Base-by-base conservation (phyloP, 2,797 vertebrate genomes). In the Loris lydekkerianus region DNA sequence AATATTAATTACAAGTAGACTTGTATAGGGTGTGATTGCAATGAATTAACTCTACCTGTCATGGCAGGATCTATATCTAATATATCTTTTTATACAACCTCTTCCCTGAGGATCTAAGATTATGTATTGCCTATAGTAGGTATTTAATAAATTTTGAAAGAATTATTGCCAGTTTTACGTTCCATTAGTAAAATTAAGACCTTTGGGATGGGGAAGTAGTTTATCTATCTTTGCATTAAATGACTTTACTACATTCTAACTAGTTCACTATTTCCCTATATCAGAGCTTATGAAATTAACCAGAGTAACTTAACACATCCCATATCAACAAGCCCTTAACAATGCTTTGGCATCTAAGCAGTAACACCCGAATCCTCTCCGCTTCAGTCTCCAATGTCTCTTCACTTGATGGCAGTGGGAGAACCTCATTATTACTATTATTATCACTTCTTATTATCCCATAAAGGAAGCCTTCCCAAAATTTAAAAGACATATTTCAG, bases 181-280 rank as follows among this genome's bases (percentile, higher is more conserved):
- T 87, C 53, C 56, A 75, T 89, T 91, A 91, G 85, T 94, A 94
- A 91, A 91, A 70, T 73, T 86, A 92, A 89, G 92, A 89, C 89
- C 80, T 86, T 63, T 95, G 61, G 61, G 93, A 91, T 69, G 21
- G 60, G 46, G n/a, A 21, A 69, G 11, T 70, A 86, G 69, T 95
- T 94, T 81, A n/a, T 84, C 29, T 84, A 82, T 96, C 56, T 86
- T 93, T 85, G 63, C 25, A 25, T 91, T 96, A 85, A 93, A 31
- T 94, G 78, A 65, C 65, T 95, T 93, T 46, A 60, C 18, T 34
- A 34, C 34, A 82, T n/a, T 60, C 61, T 77, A 72, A 91, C 84
- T 70, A 73, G n/a, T 86, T 56, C 31, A 89, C 27, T 95, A 1
- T 95, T 93, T 94, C 85, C 60, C 43, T 84, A 69, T 61, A 27